Base-by-base conservation (phyloP, 2,797 vertebrate genomes). In the Nyctibius grandis region DNA sequence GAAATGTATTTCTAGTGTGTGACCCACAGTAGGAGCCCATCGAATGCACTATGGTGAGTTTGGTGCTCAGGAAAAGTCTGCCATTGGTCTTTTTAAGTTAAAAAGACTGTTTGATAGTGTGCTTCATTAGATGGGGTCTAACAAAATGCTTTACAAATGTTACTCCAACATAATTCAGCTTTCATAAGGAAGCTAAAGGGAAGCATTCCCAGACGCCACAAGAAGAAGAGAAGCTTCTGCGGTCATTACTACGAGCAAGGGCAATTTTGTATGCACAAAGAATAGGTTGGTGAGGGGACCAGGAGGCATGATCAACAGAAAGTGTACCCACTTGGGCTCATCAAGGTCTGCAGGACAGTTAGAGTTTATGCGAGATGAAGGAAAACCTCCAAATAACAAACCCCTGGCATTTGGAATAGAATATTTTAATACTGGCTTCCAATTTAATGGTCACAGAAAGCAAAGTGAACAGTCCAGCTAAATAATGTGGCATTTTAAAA, bases 401-500 rank as follows among this genome's bases (percentile, higher is more conserved):
- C 7, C 29, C 8, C 25, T 70, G 40, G 21, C 48, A 79, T 84
- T 74, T 85, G 64, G 28, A 92, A 93, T 31, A 54, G 45, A 90
- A 47, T 76, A 63, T 51, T 91, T 95, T 65, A 85, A 54, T 91
- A 56, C 19, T 75, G 53, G 40, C 26, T 85, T 91, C 38, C 70
- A n/a, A 63, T 88, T 65, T 95, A 85, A 72, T 57, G 17, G 59
- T 72, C 45, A 47, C 50, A 79, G 67, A 92, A 88, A 59, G 21
- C 36, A 40, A 81, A 92, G 31, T 59, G 61, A 85, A 47, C 20
- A 65, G 45, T 61, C n/a, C 60, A 72, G 50, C 48, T 93, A 90
- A 94, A 76, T 51, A 79, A 79, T 9, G 38, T 31, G 69, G 31
- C 59, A 84, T 73, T 94, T 86, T 23, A 92, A 95, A 95, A 95